These are phyloP conservation scores for Apocheima hispidaria DNA, from an alignment of 2,888 invertebrate genomes.

Conservation along the genomic window DNA sequence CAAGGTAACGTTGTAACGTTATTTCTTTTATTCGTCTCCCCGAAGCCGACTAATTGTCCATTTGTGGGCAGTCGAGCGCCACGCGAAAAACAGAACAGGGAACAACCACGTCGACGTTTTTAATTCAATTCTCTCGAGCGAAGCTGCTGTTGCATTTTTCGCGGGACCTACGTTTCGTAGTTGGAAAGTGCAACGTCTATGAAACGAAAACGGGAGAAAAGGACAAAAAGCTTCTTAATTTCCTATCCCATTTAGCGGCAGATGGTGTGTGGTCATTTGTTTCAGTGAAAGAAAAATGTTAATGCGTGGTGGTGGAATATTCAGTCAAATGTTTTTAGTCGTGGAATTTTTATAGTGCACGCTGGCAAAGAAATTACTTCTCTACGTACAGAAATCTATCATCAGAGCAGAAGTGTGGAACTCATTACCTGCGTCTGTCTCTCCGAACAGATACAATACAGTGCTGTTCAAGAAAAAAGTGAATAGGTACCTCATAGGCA, in stretches of 20 bases:
- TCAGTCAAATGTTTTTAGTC: no score
- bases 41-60: conserved; percentile 75
- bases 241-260: conserved; percentile 64
- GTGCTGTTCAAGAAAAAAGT: no score
- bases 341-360: no score
- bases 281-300: no score
- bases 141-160: conserved; percentile 77
- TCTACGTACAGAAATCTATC: no score
- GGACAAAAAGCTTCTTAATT: conserved; percentile 72
- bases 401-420: no score
- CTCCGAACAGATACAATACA: no score
- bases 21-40: conserved; percentile 37
- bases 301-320: no score
- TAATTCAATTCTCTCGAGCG: conserved; percentile 82
- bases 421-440: no score
- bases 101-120: conserved; percentile 74
- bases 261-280: conserved; percentile 46
- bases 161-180: conserved; percentile 62
- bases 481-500: no score
- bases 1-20: neutral
- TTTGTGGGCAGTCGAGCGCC: conserved; percentile 78
- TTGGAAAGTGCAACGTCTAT: conserved; percentile 71
- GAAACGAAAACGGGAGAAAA: conserved; percentile 62
- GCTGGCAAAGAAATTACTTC: no score
- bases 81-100: conserved; percentile 75